Percentiles rank a stretch among this genome's conserved stretches.
Evolutionary conservation across 2,888 invertebrate species (phyloP).

Genomic region (Labia minor): DNA sequence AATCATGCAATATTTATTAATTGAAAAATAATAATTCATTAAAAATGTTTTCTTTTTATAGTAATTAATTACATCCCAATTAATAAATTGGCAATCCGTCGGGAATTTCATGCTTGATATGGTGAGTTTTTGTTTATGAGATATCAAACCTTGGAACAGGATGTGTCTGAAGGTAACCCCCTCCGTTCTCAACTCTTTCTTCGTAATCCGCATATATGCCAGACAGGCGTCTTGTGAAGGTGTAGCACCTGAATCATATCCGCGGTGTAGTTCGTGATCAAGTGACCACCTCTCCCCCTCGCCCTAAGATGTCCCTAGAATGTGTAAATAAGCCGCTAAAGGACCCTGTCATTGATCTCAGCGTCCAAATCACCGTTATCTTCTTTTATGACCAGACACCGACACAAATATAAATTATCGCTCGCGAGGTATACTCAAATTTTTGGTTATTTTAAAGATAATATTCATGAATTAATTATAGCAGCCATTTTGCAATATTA

Average conservation of each 20-base stretch:
- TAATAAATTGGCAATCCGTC: no score
- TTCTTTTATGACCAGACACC: not conserved
- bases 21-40: no score
- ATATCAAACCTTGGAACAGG: not conserved
- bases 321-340: not conserved
- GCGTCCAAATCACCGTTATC: not conserved
- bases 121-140: no score
- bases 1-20: no score
- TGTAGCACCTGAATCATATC: not conserved
- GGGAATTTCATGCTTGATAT: no score
- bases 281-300: not conserved
- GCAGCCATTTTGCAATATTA: not conserved
- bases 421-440: not conserved
- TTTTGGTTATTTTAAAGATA: not conserved
- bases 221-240: not conserved
- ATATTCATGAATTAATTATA: no score
- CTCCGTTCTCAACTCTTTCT: no score
- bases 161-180: not conserved
- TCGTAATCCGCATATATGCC: no score
- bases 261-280: not conserved
- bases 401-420: not conserved
- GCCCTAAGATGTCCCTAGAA: not conserved
- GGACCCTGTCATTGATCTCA: not conserved
- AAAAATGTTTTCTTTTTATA: no score
- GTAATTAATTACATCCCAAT: no score